phyloP scores from a whole-genome alignment of 2,888 invertebrate genomes.

The Smittia sp. region DNA sequence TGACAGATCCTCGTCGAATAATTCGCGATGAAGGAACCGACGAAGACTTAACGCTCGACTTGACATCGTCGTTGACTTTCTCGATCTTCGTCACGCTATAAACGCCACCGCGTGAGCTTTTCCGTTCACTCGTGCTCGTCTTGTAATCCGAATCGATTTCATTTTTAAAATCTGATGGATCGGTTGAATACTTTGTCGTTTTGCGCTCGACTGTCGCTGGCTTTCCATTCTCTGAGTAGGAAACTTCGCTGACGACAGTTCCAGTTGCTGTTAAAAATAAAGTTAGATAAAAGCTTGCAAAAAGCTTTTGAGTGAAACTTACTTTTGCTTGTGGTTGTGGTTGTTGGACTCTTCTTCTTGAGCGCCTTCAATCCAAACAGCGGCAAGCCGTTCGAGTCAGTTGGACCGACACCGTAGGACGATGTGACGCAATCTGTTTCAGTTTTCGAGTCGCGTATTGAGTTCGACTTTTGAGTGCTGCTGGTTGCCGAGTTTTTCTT shows the following conservation, averaged over 20 bases:
- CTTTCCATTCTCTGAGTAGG: slow-evolving; percentile 66
- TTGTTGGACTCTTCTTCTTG: slow-evolving; percentile 57
- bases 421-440: slow-evolving; percentile 66
- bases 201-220: slow-evolving; percentile 68
- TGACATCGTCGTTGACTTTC: slow-evolving; percentile 47
- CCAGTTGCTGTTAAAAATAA: slow-evolving; percentile 66
- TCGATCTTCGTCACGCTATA: slow-evolving; percentile 47
- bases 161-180: slow-evolving; percentile 54
- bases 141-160: slow-evolving; percentile 46
- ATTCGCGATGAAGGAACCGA: slow-evolving; percentile 50
- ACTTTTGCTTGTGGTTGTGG: slow-evolving; percentile 62
- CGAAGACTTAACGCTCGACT: slow-evolving; percentile 46
- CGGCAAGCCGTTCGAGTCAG: slow-evolving; percentile 75
- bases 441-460: slow-evolving; percentile 15
- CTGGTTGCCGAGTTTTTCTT: slow-evolving; percentile 36
- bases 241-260: slow-evolving; percentile 66
- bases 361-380: slow-evolving; percentile 77
- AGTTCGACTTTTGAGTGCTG: slow-evolving; percentile 6
- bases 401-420: slow-evolving; percentile 79
- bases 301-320: not conserved
- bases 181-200: slow-evolving; percentile 67
- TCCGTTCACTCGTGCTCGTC: slow-evolving; percentile 2
- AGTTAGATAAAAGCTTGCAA: not conserved
- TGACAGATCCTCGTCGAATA: slow-evolving; percentile 69
- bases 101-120: slow-evolving; percentile 49